Conservation (phyloP, 2,888 invertebrate species). For the Lepidonotus clava region DNA sequence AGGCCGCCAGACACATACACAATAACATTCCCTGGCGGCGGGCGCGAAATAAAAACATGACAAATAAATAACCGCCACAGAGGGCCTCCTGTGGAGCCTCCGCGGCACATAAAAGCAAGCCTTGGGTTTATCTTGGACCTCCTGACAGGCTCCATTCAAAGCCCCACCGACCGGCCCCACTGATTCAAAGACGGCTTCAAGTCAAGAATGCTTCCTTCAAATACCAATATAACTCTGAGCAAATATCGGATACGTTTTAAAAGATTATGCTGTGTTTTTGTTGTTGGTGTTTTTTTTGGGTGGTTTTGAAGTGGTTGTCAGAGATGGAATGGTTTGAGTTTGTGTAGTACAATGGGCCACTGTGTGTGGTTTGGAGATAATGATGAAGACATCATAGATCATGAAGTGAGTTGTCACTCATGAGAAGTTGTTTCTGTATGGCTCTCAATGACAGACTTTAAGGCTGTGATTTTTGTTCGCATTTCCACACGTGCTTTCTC, state of each 20-base stretch:
- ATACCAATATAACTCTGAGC: neutral
- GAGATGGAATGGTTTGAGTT: too few relatives aligned
- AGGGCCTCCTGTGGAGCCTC: neutral
- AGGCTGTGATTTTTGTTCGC: too few relatives aligned
- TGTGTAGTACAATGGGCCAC: too few relatives aligned
- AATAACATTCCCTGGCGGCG: neutral
- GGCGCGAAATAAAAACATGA: conserved; percentile 9
- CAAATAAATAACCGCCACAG: conserved; percentile 1
- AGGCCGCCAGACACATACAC: conserved; percentile 11
- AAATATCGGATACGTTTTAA: neutral
- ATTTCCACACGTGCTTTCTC: too few relatives aligned
- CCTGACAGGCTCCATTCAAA: neutral
- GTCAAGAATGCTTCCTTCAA: neutral
- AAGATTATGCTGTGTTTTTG: too few relatives aligned
- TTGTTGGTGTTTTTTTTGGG: too few relatives aligned
- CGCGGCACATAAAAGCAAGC: neutral
- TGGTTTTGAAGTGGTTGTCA: too few relatives aligned
- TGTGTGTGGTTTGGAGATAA: too few relatives aligned
- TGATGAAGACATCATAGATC: too few relatives aligned
- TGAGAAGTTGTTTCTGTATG: too few relatives aligned
- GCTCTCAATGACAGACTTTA: too few relatives aligned
- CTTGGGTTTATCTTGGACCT: neutral
- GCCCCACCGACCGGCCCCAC: neutral
- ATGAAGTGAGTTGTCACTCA: too few relatives aligned
- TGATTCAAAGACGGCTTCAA: neutral